phyloP scores from a whole-genome alignment of 2,888 invertebrate genomes.

The Thymelicus acteon region DNA sequence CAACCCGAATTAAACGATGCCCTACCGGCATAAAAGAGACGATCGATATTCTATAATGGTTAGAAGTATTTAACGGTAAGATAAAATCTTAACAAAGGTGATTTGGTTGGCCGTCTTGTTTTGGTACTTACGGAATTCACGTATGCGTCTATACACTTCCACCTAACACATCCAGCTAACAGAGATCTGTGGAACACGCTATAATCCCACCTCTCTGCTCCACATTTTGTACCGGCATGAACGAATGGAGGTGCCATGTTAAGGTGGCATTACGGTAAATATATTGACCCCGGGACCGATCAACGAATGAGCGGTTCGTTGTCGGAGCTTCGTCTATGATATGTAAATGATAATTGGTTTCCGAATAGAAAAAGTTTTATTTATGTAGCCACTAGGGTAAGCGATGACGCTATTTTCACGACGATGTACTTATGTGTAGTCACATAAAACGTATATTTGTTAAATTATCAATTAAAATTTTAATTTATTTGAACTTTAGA shows the following conservation, averaged over 20 bases:
- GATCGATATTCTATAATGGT: conserved; percentile 78
- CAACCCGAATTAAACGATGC: conserved; percentile 62
- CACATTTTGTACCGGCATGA: not conserved
- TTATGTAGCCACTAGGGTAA: conserved; percentile 61
- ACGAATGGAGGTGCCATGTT: conserved; percentile 55
- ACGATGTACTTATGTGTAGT: conserved; percentile 5
- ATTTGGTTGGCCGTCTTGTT: conserved; percentile 83
- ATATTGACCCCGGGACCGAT: conserved; percentile 81
- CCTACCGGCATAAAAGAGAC: conserved; percentile 73
- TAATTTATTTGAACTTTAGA: not conserved
- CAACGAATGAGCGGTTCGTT: conserved; percentile 58
- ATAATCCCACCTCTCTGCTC: conserved; percentile 9
- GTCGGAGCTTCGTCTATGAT: conserved; percentile 81
- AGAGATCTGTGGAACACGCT: conserved; percentile 51
- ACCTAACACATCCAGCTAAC: conserved; percentile 62
- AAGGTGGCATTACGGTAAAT: conserved; percentile 71
- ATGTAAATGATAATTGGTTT: conserved; percentile 84
- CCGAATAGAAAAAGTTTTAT: conserved; percentile 79
- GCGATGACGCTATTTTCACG: conserved; percentile 19
- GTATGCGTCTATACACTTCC: conserved; percentile 74
- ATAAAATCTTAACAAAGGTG: conserved; percentile 84
- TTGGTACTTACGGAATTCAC: conserved; percentile 74
- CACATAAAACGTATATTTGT: conserved; percentile 1
- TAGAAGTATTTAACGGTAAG: conserved; percentile 83
- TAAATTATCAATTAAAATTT: not conserved